Evolutionary conservation across 2,888 invertebrate genomes (phyloP), one percentile per base, ranked within the genome.

Genomic region (Anaspis maculata): DNA sequence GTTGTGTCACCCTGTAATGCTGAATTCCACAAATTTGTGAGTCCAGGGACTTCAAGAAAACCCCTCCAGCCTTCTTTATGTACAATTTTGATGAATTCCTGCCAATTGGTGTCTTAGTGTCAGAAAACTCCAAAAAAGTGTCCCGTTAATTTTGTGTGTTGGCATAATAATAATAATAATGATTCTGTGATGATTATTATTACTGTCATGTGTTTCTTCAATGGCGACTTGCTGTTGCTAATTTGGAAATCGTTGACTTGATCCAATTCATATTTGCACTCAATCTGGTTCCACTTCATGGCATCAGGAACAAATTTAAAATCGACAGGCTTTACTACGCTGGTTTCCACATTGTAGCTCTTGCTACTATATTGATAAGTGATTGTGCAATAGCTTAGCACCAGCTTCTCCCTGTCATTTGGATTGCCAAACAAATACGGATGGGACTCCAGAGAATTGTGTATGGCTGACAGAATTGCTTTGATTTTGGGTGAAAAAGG

Each of bases 201-300:
- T 65, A 81, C 81, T 68, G 79, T 75, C 54, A 83, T 72, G 54
- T 82, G 80, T 52, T 76, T 76, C 52, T 77, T 78, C 3, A 84
- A 71, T 31, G 78, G 74, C 47, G 76, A 74, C 25, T 75, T 72
- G 62, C 67, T 69, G 41, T 76, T 71, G 49, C 74, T 69, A 21
- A 74, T 71, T 41, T 75, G 66, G 13, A 88, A 76, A 30, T 83
- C 79, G 57, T 84, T 81, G 9, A 80, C 64, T 49, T 82, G 77
- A 63, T 89, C 82, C 56, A 90, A 70, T 48, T 83, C 79, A 54
- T 84, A 77, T 49, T 75, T 75, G 44, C 85, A 79, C 53, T 87
- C 82, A 13, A 91, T 61, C 44, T 79, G 72, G 46, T 79, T 74
- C 88, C 89, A 91, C 42, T 76, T 79, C 13, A 77, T 77, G 1